phyloP scores from a whole-genome alignment of 2,888 invertebrate species.

The Melolontha melolontha region DNA sequence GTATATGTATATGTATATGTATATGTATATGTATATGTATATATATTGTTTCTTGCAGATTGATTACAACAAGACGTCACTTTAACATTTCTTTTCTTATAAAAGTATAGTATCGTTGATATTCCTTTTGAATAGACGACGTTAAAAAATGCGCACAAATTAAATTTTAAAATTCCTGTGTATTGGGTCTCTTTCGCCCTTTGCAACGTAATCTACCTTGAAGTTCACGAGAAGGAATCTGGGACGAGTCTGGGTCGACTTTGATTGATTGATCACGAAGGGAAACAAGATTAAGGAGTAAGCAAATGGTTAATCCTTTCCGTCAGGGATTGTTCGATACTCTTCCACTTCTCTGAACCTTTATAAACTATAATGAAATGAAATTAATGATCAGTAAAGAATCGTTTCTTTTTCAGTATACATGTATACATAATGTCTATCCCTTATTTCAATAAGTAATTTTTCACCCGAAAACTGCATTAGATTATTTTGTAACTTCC shows the following conservation, averaged over 20 bases:
- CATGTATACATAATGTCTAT: no score
- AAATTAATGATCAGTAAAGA: conserved; percentile 24
- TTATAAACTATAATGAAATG: conserved; percentile 24
- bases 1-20: no score
- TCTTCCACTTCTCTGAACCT: conserved; percentile 16
- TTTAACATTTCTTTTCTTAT: no score
- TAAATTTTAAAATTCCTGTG: conserved; percentile 7
- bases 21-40: no score
- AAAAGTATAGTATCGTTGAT: not conserved
- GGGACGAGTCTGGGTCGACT: conserved; percentile 17
- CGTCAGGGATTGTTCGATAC: conserved; percentile 22
- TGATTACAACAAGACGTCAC: no score
- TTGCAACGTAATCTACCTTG: conserved; percentile 21
- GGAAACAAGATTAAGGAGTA: conserved; percentile 38
- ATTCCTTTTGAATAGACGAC: conserved; percentile 1
- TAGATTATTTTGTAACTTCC: no score
- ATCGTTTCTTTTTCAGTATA: not conserved
- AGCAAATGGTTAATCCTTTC: conserved; percentile 38
- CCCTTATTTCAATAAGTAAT: no score
- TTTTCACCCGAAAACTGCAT: no score
- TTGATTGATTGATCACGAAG: conserved; percentile 33
- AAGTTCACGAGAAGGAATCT: conserved; percentile 25
- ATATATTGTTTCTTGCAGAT: no score
- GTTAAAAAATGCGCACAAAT: conserved; percentile 13
- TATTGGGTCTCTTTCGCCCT: conserved; percentile 1